These are phyloP conservation scores for Philaenus spumarius DNA, from an alignment of 1,140 invertebrate genomes.

Conservation along the genomic window DNA sequence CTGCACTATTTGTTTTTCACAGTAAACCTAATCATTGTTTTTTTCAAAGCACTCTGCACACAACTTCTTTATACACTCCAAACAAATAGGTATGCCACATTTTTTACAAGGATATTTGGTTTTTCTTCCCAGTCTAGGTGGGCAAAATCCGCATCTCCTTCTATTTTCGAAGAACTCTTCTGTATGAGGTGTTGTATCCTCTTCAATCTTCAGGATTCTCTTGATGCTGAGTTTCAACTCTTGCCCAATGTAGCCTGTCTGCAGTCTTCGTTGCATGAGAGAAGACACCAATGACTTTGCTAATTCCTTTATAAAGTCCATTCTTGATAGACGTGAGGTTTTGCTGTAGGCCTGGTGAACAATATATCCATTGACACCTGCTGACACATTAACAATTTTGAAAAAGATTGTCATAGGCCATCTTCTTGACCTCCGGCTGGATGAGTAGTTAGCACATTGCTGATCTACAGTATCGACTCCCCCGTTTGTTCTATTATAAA, in stretches of 20 bases:
- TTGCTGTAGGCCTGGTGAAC: constrained; percentile 19
- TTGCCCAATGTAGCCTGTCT: neutral
- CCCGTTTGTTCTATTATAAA: constrained; percentile 42
- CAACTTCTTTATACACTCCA: constrained; percentile 6
- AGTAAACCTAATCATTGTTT: too few relatives aligned
- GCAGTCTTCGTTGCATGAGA: neutral
- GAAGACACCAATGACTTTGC: constrained; percentile 16
- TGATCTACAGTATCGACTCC: constrained; percentile 40
- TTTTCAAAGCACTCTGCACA: neutral
- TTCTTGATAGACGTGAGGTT: constrained; percentile 8
- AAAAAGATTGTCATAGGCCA: constrained; percentile 40
- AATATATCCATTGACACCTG: constrained; percentile 28
- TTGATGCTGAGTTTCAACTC: neutral
- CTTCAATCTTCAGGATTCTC: neutral
- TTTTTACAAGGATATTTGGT: neutral
- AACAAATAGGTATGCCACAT: neutral
- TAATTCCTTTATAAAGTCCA: constrained; percentile 20
- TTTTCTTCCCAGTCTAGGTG: neutral
- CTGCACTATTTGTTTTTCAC: neutral
- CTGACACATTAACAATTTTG: constrained; percentile 33
- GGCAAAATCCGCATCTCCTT: neutral
- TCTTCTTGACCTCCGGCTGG: constrained; percentile 33
- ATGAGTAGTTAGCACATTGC: constrained; percentile 35
- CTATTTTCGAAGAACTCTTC: neutral
- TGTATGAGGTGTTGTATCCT: too few relatives aligned